phyloP scores from a whole-genome alignment of 2,797 vertebrate species.

The Esox masquinongy region DNA sequence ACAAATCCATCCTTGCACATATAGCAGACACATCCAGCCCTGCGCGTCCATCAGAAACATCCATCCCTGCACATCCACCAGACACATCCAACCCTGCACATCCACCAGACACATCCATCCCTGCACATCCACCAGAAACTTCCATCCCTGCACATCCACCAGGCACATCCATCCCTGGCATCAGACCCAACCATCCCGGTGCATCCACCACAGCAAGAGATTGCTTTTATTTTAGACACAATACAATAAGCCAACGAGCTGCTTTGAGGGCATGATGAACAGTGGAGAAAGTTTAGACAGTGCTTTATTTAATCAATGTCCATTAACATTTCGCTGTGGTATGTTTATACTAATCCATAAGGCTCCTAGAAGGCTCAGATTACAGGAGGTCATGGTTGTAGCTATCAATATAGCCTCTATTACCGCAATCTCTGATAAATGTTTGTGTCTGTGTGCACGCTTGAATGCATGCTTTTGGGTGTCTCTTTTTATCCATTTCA shows the following conservation, averaged over 20 bases:
- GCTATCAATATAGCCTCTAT: not conserved
- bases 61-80: no score
- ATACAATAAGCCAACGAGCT: not conserved
- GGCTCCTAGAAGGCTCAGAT: not conserved
- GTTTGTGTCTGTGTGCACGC: not conserved
- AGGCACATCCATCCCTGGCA: no score
- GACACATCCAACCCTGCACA: no score
- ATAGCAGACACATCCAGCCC: no score
- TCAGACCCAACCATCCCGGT: not conserved
- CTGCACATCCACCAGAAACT: no score
- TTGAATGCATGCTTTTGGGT: not conserved
- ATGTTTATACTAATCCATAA: not conserved
- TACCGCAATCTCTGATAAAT: not conserved
- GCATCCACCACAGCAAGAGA: not conserved
- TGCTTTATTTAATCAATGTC: not conserved
- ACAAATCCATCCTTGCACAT: no score
- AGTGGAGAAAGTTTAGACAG: not conserved
- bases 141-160: no score
- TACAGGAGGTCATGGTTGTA: not conserved
- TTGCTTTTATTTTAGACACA: not conserved
- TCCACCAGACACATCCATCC: no score
- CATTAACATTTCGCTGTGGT: not conserved
- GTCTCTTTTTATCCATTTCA: slow-evolving; percentile 8
- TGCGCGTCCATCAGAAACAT: no score
- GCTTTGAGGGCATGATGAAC: not conserved